Percentiles rank a stretch among this genome's conserved stretches.
These are phyloP conservation scores for Poecilia wingei DNA, from an alignment of 2,797 vertebrate genomes.

Conservation along the genomic window DNA sequence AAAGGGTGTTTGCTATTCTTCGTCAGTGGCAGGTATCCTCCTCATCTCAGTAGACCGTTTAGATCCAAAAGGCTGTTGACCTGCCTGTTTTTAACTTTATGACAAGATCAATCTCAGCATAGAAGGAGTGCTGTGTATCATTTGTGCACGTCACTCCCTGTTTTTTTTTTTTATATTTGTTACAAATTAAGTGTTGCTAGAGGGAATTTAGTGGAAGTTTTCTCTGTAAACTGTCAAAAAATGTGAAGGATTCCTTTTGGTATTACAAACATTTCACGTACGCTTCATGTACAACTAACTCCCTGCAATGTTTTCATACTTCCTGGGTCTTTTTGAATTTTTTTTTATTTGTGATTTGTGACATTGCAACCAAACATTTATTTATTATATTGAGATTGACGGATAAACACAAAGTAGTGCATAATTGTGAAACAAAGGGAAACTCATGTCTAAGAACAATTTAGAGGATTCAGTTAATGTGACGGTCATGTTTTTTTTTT, in stretches of 20 bases:
- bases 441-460: not conserved
- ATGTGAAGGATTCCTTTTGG: conserved; percentile 51
- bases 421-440: not conserved
- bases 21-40: conserved; percentile 89
- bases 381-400: not conserved
- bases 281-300: conserved; percentile 1
- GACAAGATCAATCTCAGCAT: conserved; percentile 30
- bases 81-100: conserved; percentile 39
- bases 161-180: conserved; percentile 41
- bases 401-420: not conserved
- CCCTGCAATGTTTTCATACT: not conserved
- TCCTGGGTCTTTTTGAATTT: not conserved
- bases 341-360: not conserved
- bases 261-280: conserved; percentile 30
- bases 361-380: not conserved
- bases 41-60: conserved; percentile 76
- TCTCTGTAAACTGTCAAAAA: conserved; percentile 43
- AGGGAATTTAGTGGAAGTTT: conserved; percentile 31
- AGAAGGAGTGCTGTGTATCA: conserved; percentile 43
- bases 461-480: not conserved
- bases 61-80: conserved; percentile 28
- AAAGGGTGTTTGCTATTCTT: conserved; percentile 94
- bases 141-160: conserved; percentile 39
- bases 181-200: conserved; percentile 25
- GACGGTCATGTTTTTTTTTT: not conserved